Evolutionary conservation across 2,888 invertebrate species (phyloP).

Genomic region (Stegophylla sp.): DNA sequence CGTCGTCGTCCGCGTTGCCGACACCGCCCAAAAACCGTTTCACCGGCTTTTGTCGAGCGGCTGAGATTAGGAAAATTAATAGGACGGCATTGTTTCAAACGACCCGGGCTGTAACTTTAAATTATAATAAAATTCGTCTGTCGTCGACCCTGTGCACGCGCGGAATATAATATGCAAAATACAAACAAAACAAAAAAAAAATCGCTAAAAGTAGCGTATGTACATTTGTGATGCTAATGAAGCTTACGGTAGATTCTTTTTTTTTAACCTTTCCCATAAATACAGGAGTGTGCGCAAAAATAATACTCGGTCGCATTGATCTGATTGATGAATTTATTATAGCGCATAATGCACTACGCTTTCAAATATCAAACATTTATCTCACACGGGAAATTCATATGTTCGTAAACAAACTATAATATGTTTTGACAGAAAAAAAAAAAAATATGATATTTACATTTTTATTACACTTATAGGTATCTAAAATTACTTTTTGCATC

Average conservation of each 20-base stretch:
- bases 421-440: slow-evolving; percentile 7
- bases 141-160: too few species aligned
- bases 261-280: too few species aligned
- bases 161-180: too few species aligned
- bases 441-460: slow-evolving; percentile 16
- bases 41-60: background rate
- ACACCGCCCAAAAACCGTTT: background rate
- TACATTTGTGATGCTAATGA: too few species aligned
- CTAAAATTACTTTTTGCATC: background rate
- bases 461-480: background rate
- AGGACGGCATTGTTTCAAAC: slow-evolving; percentile 11
- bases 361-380: background rate
- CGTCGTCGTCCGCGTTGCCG: background rate
- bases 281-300: too few species aligned
- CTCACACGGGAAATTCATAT: background rate
- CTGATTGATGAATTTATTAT: background rate
- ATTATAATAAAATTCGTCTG: background rate
- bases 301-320: background rate
- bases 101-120: background rate
- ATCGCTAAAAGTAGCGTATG: too few species aligned
- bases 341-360: background rate
- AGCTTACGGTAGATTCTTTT: too few species aligned
- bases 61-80: slow-evolving; percentile 11
- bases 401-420: background rate
- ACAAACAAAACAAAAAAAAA: too few species aligned